phyloP scores from a whole-genome alignment of 2,888 invertebrate species.

The Tachina lurida region DNA sequence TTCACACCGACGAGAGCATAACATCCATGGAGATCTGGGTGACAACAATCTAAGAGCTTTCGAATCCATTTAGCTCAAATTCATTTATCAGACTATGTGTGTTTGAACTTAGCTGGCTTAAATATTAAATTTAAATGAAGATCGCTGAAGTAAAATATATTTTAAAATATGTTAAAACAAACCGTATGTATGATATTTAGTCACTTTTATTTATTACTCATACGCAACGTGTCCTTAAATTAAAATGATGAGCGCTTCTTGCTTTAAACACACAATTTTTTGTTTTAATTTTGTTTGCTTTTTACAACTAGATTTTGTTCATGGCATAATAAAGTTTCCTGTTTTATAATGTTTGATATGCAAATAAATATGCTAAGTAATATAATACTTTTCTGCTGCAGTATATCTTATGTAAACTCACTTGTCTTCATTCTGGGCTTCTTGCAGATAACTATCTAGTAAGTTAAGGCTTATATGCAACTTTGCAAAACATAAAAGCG shows the following conservation, averaged over 20 bases:
- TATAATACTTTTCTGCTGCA: background rate
- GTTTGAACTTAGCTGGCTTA: too few species aligned
- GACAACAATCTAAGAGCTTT: too few species aligned
- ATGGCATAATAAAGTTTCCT: background rate
- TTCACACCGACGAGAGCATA: too few species aligned
- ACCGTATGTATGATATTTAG: background rate
- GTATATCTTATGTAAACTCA: background rate
- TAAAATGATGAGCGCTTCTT: too few species aligned
- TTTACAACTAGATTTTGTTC: background rate
- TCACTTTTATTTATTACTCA: constrained; percentile 4
- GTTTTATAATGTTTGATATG: background rate
- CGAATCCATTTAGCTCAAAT: too few species aligned
- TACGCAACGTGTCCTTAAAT: background rate
- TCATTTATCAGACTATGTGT: too few species aligned
- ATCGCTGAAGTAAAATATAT: background rate
- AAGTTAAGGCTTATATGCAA: constrained; percentile 21
- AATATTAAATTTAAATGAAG: too few species aligned
- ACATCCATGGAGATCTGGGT: too few species aligned
- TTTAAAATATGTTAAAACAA: background rate
- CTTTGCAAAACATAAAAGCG: constrained; percentile 32
- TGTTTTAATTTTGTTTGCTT: background rate
- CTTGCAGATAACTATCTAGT: background rate
- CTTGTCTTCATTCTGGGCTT: background rate
- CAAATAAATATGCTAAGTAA: constrained; percentile 7
- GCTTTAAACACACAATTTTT: background rate